phyloP scores from a whole-genome alignment of 2,888 invertebrate species.

The Lepidochrysops patricia region DNA sequence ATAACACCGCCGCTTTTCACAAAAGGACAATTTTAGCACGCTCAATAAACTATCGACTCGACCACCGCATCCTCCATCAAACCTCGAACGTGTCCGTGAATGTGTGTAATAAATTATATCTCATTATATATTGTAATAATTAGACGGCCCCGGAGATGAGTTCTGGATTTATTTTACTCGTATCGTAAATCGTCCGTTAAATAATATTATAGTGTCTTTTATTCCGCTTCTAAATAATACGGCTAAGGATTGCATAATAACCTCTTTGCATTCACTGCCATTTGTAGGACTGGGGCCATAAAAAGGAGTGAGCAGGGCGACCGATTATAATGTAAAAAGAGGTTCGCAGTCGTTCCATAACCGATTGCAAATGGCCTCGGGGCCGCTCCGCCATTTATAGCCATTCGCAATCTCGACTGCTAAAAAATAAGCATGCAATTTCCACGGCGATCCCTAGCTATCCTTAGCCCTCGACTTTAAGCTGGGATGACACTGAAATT shows the following conservation, averaged over 20 bases:
- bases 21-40: conserved; percentile 15
- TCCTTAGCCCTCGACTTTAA: conserved; percentile 41
- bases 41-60: conserved; percentile 5
- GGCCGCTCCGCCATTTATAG: conserved; percentile 61
- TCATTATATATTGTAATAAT: conserved; percentile 7
- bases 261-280: conserved; percentile 40
- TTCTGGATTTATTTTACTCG: background rate
- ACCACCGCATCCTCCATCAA: conserved; percentile 17
- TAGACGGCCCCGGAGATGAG: background rate
- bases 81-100: background rate
- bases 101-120: conserved; percentile 1
- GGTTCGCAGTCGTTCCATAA: conserved; percentile 69
- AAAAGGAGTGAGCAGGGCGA: conserved; percentile 55
- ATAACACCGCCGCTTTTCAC: conserved; percentile 23
- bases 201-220: background rate
- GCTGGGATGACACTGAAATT: conserved; percentile 44
- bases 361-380: conserved; percentile 72
- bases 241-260: conserved; percentile 17
- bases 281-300: conserved; percentile 33
- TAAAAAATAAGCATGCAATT: conserved; percentile 63
- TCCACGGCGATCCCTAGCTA: conserved; percentile 53
- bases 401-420: conserved; percentile 60
- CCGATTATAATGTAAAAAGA: conserved; percentile 72
- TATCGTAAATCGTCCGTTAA: background rate
- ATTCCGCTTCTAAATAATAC: background rate